Conservation (phyloP, 2,113 vertebrate genomes). For the Python bivittatus region DNA sequence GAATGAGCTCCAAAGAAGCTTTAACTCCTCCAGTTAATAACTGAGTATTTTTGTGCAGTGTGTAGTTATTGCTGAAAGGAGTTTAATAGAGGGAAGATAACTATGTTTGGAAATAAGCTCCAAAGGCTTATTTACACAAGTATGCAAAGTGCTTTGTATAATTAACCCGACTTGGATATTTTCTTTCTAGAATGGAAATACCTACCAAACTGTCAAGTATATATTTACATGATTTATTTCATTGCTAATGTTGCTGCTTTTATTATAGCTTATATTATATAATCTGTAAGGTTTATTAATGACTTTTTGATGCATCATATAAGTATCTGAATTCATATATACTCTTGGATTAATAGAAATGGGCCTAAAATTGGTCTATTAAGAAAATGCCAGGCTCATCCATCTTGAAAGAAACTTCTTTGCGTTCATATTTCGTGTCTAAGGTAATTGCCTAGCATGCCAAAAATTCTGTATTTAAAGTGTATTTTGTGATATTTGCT, state of each 20-base stretch:
- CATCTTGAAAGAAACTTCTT: not conserved
- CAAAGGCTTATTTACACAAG: not conserved
- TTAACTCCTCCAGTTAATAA: not conserved
- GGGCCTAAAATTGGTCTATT: not conserved
- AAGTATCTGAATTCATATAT: not conserved
- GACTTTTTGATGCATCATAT: not conserved
- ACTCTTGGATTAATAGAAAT: not conserved
- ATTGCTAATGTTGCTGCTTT: not conserved
- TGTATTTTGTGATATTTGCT: not conserved
- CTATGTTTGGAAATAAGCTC: not conserved
- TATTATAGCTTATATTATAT: not conserved
- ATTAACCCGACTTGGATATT: not conserved
- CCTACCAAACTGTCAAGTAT: not conserved
- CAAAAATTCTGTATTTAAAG: not conserved
- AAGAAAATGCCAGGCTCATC: not conserved
- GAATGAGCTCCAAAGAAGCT: not conserved
- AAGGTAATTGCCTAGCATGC: accelerated
- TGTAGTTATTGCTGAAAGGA: not conserved
- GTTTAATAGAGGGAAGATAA: not conserved
- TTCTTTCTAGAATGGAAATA: not conserved
- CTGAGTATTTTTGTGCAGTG: not conserved
- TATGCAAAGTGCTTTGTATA: not conserved
- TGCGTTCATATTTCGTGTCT: not conserved
- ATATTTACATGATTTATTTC: not conserved
- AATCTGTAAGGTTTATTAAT: not conserved